A percentile compares a stretch with the other conserved stretches of the same genome.
Conservation (phyloP, 2,888 invertebrate genomes). For the Lithosia quadra region DNA sequence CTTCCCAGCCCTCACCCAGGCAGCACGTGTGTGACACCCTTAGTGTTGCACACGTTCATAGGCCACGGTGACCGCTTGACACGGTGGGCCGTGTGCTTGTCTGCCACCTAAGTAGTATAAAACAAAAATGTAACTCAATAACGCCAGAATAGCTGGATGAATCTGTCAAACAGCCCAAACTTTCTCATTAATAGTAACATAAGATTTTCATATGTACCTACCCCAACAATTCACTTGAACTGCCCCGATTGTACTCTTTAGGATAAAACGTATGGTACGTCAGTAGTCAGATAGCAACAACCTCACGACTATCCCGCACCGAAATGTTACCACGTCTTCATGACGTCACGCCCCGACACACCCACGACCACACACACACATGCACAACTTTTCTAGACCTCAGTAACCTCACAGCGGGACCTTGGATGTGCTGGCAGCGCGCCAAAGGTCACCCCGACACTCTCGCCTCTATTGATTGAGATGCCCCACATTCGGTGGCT, state of each 20-base stretch:
- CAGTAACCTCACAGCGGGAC: slow-evolving; percentile 38
- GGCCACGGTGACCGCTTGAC: no score
- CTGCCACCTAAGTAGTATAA: no score
- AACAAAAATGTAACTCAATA: no score
- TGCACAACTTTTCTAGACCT: slow-evolving; percentile 8
- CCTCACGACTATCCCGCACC: background rate
- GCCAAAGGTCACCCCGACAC: slow-evolving; percentile 57
- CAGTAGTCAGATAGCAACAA: slow-evolving; percentile 14
- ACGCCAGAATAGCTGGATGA: no score
- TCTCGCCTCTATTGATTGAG: slow-evolving; percentile 60
- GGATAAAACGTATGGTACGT: slow-evolving; percentile 1
- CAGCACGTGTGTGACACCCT: no score
- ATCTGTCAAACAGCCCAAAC: no score
- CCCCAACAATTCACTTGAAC: background rate
- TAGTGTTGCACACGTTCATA: no score
- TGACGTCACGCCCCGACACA: slow-evolving; percentile 26
- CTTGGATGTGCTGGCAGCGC: slow-evolving; percentile 52
- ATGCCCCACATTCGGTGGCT: slow-evolving; percentile 43
- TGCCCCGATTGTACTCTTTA: background rate
- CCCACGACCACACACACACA: slow-evolving; percentile 20
- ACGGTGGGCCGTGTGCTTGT: no score
- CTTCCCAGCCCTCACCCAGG: no score
- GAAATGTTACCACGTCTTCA: slow-evolving; percentile 11
- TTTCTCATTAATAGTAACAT: no score
- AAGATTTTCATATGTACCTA: no score